Conservation (phyloP, 2,888 invertebrate species). For the Plemyria rubiginata region DNA sequence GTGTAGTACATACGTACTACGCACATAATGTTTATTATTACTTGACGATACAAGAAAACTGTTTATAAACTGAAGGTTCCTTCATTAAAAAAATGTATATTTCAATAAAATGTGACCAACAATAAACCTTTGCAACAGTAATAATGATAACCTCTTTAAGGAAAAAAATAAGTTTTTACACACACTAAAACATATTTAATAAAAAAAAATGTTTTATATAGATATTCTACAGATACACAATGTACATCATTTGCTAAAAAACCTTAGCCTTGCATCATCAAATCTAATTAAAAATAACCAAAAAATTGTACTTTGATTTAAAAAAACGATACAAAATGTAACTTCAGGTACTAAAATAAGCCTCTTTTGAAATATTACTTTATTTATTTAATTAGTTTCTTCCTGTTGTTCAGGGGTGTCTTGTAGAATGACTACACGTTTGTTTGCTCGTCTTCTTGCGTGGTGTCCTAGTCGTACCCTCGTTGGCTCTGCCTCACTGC, state of each 20-base stretch:
- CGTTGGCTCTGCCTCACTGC: slow-evolving; percentile 45
- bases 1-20: too few species aligned
- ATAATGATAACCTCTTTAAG: too few species aligned
- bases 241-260: background rate
- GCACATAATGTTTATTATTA: too few species aligned
- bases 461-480: slow-evolving; percentile 58
- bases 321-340: slow-evolving; percentile 22
- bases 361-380: slow-evolving; percentile 13
- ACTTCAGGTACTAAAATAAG: slow-evolving; percentile 35
- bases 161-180: too few species aligned
- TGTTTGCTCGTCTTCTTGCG: slow-evolving; percentile 63
- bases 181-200: too few species aligned
- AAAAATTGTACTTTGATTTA: background rate
- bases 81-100: too few species aligned
- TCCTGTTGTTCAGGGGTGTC: slow-evolving; percentile 42
- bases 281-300: slow-evolving; percentile 3
- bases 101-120: too few species aligned
- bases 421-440: slow-evolving; percentile 54
- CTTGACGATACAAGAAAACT: too few species aligned
- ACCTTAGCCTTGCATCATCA: background rate
- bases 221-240: too few species aligned
- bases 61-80: too few species aligned
- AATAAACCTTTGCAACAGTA: too few species aligned
- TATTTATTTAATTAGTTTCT: slow-evolving; percentile 30
- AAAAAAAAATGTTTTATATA: too few species aligned